Conservation (phyloP, 2,888 invertebrate genomes). For the Campopleginae sp. region DNA sequence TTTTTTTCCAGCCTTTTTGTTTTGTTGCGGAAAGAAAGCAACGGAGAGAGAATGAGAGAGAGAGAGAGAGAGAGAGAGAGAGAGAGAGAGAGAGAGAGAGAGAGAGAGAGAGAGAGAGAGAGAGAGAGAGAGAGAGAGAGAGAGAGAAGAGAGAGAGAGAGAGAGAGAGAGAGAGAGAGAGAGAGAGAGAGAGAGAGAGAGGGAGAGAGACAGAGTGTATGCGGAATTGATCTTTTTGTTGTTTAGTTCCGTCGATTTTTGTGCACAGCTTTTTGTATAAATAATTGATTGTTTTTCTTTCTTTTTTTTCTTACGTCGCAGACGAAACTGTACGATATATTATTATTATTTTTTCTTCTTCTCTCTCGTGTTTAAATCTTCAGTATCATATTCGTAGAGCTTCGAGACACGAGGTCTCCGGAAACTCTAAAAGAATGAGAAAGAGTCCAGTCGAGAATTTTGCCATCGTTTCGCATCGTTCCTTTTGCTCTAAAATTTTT, state of each 20-base stretch:
- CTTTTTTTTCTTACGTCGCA: not conserved
- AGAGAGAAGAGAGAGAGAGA: not conserved
- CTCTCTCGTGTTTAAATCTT: not conserved
- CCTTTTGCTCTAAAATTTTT: not conserved
- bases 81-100: too few relatives aligned
- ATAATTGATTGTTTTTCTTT: not conserved
- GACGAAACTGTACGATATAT: constrained; percentile 19
- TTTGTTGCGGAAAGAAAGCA: constrained; percentile 12
- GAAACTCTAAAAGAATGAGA: not conserved
- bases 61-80: not conserved
- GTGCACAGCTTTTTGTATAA: constrained; percentile 31
- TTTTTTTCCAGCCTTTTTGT: constrained; percentile 24
- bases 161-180: constrained; percentile 6
- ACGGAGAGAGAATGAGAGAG: constrained; percentile 2
- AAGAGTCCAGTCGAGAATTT: not conserved
- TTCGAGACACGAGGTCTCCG: not conserved
- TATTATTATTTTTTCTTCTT: not conserved
- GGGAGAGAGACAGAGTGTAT: not conserved
- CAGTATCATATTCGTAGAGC: constrained; percentile 27
- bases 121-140: not conserved
- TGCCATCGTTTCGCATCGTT: not conserved
- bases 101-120: not conserved
- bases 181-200: not conserved
- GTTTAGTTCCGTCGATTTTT: constrained; percentile 15
- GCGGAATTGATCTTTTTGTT: not conserved